phyloP scores from a whole-genome alignment of 2,888 invertebrate genomes.

The Diloba caeruleocephala region DNA sequence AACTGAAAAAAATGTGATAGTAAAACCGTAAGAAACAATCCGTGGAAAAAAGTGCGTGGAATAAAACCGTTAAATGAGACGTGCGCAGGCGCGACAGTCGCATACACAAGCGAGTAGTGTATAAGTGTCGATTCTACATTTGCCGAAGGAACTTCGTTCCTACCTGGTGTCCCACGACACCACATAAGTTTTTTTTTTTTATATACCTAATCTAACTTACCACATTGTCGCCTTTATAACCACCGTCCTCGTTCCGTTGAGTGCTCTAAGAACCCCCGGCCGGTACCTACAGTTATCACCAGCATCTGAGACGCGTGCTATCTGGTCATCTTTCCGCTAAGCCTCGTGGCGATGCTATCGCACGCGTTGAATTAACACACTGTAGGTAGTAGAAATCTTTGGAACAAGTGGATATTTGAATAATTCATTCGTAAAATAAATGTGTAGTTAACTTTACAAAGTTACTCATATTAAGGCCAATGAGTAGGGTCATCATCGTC shows the following conservation, averaged over 20 bases:
- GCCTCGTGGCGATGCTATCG: conserved; percentile 40
- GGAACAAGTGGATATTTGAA: conserved; percentile 39
- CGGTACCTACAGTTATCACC: conserved; percentile 15
- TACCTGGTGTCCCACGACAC: no score
- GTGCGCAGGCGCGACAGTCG: no score
- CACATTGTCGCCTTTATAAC: conserved; percentile 10
- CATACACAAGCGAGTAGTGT: no score
- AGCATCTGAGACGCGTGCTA: conserved; percentile 37
- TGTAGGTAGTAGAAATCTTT: conserved; percentile 40
- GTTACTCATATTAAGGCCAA: conserved; percentile 9
- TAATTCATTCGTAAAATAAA: conserved; percentile 39
- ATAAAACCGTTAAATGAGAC: no score
- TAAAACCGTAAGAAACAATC: no score
- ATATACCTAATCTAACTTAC: not conserved
- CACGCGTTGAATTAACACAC: conserved; percentile 44
- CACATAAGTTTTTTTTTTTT: no score
- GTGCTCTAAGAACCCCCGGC: conserved; percentile 7
- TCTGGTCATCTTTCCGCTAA: conserved; percentile 49
- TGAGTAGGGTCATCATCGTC: no score
- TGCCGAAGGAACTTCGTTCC: no score
- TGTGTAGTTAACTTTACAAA: conserved; percentile 41
- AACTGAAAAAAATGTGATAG: no score
- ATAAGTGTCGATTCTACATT: no score
- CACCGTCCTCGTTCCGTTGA: conserved; percentile 14
- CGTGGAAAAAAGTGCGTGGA: no score